phyloP scores from a whole-genome alignment of 2,113 vertebrate species.

The Ammospiza caudacuta region DNA sequence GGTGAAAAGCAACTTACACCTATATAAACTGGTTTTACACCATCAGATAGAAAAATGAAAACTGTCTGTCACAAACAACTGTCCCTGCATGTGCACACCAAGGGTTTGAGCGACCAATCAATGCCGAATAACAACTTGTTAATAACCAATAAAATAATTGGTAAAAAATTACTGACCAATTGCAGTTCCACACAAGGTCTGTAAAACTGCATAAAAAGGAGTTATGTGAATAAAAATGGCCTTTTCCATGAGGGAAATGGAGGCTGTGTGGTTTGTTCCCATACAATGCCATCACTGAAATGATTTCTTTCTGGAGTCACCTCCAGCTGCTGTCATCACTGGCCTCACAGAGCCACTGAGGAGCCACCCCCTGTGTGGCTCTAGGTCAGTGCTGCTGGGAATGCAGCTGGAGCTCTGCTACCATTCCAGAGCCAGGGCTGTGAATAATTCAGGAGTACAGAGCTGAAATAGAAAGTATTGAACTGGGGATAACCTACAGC shows the following conservation, averaged over 20 bases:
- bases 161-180: neutral
- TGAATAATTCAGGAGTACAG: neutral
- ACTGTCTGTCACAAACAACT: neutral
- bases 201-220: neutral
- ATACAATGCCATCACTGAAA: neutral
- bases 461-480: neutral
- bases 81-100: rapidly evolving
- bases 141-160: neutral
- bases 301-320: neutral
- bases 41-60: neutral
- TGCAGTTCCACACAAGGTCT: neutral
- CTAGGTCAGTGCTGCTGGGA: neutral
- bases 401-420: neutral
- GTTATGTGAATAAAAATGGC: neutral
- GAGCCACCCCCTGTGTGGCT: neutral
- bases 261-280: neutral
- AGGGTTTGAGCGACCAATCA: neutral
- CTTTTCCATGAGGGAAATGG: neutral
- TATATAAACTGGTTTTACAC: neutral
- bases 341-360: neutral
- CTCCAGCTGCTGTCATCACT: neutral
- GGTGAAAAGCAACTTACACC: neutral
- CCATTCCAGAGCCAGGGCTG: neutral
- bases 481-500: neutral
- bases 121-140: neutral